Conservation (phyloP, 2,113 vertebrate species). For the Fulica atra region DNA sequence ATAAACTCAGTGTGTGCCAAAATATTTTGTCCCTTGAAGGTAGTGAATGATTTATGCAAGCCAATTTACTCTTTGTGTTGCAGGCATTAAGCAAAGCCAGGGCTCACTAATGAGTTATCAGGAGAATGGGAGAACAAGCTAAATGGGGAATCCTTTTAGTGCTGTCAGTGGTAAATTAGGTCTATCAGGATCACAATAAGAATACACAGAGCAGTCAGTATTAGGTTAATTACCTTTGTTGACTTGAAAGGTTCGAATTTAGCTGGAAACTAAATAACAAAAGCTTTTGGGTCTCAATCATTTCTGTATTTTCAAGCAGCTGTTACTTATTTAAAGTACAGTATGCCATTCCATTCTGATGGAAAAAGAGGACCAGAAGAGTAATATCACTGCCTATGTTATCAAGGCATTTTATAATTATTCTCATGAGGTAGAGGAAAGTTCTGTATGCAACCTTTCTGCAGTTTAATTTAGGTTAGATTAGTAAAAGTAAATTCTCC, state of each 20-base stretch:
- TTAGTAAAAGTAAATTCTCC: neutral
- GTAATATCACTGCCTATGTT: neutral
- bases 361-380: neutral
- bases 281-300: neutral
- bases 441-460: neutral
- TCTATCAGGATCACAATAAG: conserved; percentile 37
- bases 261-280: conserved; percentile 19
- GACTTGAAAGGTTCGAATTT: neutral
- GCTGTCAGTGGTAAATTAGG: conserved; percentile 31
- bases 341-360: neutral
- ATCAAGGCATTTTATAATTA: neutral
- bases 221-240: conserved; percentile 54
- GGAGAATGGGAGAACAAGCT: conserved; percentile 34
- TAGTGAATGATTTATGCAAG: conserved; percentile 47
- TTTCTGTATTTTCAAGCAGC: neutral
- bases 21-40: conserved; percentile 50
- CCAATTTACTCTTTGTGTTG: conserved; percentile 1
- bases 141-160: conserved; percentile 48
- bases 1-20: neutral
- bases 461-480: neutral
- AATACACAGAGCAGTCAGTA: conserved; percentile 4
- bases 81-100: conserved; percentile 33
- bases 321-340: neutral
- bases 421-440: neutral
- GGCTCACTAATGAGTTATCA: conserved; percentile 45